Percentiles rank a stretch among this genome's conserved stretches.
These are phyloP conservation scores for Fragum fragum DNA, from an alignment of 2,888 invertebrate genomes.

Conservation along the genomic window DNA sequence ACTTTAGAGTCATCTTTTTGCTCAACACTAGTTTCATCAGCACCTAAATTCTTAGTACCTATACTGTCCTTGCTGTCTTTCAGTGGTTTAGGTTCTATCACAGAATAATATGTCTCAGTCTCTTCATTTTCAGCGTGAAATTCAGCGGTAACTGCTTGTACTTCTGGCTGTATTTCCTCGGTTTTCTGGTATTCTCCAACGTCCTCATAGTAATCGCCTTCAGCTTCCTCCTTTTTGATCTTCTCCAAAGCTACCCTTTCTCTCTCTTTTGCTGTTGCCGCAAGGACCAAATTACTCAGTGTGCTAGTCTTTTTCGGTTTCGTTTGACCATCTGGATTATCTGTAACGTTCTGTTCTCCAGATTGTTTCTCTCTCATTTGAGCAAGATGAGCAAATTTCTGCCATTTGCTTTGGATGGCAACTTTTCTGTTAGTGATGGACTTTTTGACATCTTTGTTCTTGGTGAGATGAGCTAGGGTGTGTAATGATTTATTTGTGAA, in stretches of 20 bases:
- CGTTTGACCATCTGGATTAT: conserved; percentile 12
- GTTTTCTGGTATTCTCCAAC: background rate
- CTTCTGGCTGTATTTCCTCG: background rate
- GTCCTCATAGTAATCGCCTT: conserved; percentile 9
- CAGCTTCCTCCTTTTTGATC: background rate
- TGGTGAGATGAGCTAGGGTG: conserved; percentile 37
- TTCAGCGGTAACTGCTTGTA: background rate
- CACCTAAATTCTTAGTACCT: background rate
- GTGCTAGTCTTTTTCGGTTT: background rate
- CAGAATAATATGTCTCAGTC: background rate
- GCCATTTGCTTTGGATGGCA: background rate
- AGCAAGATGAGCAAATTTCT: background rate
- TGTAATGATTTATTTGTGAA: conserved; percentile 51
- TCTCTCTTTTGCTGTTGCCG: conserved; percentile 19
- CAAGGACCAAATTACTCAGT: conserved; percentile 4
- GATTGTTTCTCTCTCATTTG: background rate
- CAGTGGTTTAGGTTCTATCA: background rate
- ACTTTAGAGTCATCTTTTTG: background rate
- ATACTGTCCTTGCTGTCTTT: background rate
- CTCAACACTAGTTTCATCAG: background rate
- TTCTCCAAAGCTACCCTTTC: background rate
- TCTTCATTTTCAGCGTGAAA: conserved; percentile 1
- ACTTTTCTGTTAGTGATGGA: conserved; percentile 34
- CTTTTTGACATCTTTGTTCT: conserved; percentile 31
- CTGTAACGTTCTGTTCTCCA: background rate